phyloP scores from a whole-genome alignment of 2,113 vertebrate genomes.

The Rynchops niger region DNA sequence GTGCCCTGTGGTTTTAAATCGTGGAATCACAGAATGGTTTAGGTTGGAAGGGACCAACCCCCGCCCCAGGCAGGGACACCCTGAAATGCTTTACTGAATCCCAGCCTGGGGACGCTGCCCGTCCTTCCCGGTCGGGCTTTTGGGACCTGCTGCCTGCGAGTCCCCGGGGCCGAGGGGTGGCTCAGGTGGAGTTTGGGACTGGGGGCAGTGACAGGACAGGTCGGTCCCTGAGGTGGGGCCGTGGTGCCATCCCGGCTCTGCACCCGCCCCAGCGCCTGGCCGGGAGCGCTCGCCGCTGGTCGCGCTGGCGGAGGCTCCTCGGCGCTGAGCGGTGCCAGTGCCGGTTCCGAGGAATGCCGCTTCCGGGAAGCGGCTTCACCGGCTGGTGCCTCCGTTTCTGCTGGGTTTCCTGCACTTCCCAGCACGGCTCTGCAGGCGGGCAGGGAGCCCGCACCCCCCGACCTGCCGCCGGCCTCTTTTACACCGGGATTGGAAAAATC shows the following conservation, averaged over 20 bases:
- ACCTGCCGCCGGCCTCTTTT: rapidly evolving
- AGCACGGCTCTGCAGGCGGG: rapidly evolving
- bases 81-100: neutral
- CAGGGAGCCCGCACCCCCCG: neutral
- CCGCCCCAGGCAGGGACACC: neutral
- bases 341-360: too few species aligned
- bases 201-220: neutral
- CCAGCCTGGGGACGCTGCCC: neutral
- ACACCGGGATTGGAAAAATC: neutral
- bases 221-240: neutral
- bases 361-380: neutral
- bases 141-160: neutral
- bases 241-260: neutral
- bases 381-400: neutral
- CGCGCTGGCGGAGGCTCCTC: rapidly evolving
- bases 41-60: neutral
- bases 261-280: rapidly evolving
- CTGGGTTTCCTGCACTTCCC: neutral
- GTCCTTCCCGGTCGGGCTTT: rapidly evolving
- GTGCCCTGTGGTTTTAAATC: rapidly evolving
- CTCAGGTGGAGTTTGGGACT: neutral
- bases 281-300: rapidly evolving
- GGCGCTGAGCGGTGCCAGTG: rapidly evolving
- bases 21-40: neutral
- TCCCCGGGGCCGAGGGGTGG: rapidly evolving